Evolutionary conservation across 2,888 invertebrate species (phyloP).

Genomic region (Diogma glabrata): DNA sequence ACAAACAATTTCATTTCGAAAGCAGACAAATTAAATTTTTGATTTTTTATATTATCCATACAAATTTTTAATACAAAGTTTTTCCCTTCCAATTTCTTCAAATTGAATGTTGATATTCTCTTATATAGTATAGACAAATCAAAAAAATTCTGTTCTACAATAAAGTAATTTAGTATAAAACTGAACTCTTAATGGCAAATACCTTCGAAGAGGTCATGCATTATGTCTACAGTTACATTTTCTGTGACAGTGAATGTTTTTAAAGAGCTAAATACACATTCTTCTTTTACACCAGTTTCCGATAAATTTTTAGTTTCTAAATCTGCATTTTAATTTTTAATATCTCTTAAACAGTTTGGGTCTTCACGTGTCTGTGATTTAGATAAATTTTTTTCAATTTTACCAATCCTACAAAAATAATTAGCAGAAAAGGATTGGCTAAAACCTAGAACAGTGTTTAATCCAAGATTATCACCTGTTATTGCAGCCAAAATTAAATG

Average conservation of each 20-base stretch:
- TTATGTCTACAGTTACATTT: slow-evolving; percentile 18
- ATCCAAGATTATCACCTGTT: slow-evolving; percentile 19
- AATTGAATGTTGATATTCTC: slow-evolving; percentile 10
- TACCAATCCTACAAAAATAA: slow-evolving; percentile 5
- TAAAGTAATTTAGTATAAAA: slow-evolving; percentile 15
- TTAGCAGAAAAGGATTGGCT: slow-evolving; percentile 18
- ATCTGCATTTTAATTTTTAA: slow-evolving; percentile 11
- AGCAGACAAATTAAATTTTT: slow-evolving; percentile 16
- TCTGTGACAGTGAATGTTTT: slow-evolving; percentile 16
- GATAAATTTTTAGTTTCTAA: slow-evolving; percentile 7
- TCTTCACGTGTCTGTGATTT: slow-evolving; percentile 9
- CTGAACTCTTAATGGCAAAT: slow-evolving; percentile 12
- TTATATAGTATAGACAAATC: slow-evolving; percentile 9
- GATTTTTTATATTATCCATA: slow-evolving; percentile 13
- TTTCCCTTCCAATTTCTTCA: neutral
- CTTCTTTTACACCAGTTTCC: slow-evolving; percentile 17
- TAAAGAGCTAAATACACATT: slow-evolving; percentile 16
- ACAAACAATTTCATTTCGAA: slow-evolving; percentile 16
- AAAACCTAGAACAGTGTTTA: slow-evolving; percentile 19
- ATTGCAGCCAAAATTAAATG: slow-evolving; percentile 17
- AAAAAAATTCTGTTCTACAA: slow-evolving; percentile 14
- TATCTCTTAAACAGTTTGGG: slow-evolving; percentile 11
- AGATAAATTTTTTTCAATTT: slow-evolving; percentile 16
- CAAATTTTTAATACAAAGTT: slow-evolving; percentile 9
- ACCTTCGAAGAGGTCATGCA: slow-evolving; percentile 17